Conservation (phyloP, 2,888 invertebrate species). For the Tryphoninae sp. region DNA sequence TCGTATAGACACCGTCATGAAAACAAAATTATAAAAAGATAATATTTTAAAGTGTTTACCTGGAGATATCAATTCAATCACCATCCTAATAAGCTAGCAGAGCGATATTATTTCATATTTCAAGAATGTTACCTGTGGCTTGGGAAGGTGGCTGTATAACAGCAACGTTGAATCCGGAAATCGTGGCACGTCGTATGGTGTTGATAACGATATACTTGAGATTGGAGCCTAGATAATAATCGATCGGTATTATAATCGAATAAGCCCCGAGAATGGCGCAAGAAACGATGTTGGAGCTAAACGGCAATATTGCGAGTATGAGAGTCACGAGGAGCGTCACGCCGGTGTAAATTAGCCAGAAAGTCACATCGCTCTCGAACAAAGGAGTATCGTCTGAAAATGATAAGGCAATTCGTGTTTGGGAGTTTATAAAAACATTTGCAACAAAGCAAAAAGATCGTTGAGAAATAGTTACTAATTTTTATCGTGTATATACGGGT, state of each 20-base stretch:
- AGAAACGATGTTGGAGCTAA: slow-evolving; percentile 84
- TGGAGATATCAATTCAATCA: neutral
- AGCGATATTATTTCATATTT: neutral
- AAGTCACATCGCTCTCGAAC: slow-evolving; percentile 84
- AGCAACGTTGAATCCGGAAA: slow-evolving; percentile 84
- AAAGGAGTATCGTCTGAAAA: slow-evolving; percentile 81
- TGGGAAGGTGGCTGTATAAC: slow-evolving; percentile 85
- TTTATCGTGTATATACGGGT: neutral
- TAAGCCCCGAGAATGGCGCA: slow-evolving; percentile 86
- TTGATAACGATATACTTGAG: slow-evolving; percentile 88
- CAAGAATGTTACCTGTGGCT: slow-evolving; percentile 82
- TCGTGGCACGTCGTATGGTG: slow-evolving; percentile 85
- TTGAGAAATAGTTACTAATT: too few species aligned
- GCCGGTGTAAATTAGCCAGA: slow-evolving; percentile 85
- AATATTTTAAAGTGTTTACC: neutral
- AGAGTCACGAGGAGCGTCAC: slow-evolving; percentile 82
- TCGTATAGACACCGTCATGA: neutral
- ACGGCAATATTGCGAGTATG: slow-evolving; percentile 81
- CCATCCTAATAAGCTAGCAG: too few species aligned
- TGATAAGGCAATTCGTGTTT: slow-evolving; percentile 67
- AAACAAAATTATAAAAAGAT: slow-evolving; percentile 72
- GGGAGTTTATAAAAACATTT: neutral
- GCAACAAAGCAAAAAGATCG: too few species aligned
- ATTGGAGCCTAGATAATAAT: slow-evolving; percentile 86
- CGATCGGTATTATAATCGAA: slow-evolving; percentile 84